Evolutionary conservation across 1,140 invertebrate genomes (phyloP), one percentile per base, ranked within the genome.

Genomic region (Panagrolaimus sp.): DNA sequence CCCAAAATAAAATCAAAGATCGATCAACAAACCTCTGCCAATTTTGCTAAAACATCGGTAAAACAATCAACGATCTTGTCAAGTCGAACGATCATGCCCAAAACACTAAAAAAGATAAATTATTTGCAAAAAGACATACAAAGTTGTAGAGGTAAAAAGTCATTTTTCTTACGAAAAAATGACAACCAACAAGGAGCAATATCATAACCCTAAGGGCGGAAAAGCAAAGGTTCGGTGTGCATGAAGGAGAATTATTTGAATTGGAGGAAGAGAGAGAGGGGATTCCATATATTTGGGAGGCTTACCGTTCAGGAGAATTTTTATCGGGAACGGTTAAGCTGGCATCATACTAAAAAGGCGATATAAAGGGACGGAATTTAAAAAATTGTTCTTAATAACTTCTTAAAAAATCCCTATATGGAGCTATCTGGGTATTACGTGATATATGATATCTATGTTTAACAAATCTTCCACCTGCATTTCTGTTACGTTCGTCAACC

Each of bases 221-320:
- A n/a, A 9, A 28, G 52, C 52, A 55, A 12, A 10, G 21, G 2
- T 38, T 52, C 64, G n/a, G 68, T 21, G 15, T n/a, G 24, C 43
- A 28, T 44, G 68, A 14, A 69, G 63, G 17, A 28, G 63, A 26
- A 21, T 21, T 38, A 24, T n/a, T 44, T 21, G 28, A 69, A 69
- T 67, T 38, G 67, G 26, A 38, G 67, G 26, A 69, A 69, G 64
- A 46, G 17, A 71, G 43, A 32, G 24, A 43, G 38, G 63, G 32
- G 32, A 38, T 38, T 4, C 2, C 32, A 2, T 4, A 38, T n/a
- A n/a, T n/a, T n/a, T 38, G 32, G 32, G 32, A 38, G 2, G 58
- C 58, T 78, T 78, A 81, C 80, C 79, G 78, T 79, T 82, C 80
- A 63, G 81, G 79, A 44, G 79, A 73, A 69, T 72, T 74, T 65